phyloP scores from a whole-genome alignment of 2,888 invertebrate genomes.

The Drosophila antonietae region DNA sequence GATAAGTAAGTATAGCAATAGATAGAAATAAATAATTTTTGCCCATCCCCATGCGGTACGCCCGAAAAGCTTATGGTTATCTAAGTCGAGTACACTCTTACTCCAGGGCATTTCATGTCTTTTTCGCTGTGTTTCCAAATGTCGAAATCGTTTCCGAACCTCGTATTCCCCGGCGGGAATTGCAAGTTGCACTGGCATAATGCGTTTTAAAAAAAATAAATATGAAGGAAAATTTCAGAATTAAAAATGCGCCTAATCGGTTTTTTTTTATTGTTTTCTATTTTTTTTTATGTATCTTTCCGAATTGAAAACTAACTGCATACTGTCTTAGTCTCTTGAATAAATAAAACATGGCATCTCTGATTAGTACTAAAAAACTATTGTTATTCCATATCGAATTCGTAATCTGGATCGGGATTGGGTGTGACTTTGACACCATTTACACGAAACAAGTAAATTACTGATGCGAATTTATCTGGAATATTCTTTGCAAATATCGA shows the following conservation, averaged over 20 bases:
- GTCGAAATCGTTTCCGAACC: slow-evolving; percentile 59
- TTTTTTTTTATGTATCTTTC: background rate
- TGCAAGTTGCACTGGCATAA: slow-evolving; percentile 47
- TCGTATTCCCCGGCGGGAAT: slow-evolving; percentile 49
- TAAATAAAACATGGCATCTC: slow-evolving; percentile 5
- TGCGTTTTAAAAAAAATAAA: background rate
- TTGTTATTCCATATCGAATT: background rate
- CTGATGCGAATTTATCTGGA: slow-evolving; percentile 16
- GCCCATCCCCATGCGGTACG: slow-evolving; percentile 58
- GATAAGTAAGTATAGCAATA: slow-evolving; percentile 40
- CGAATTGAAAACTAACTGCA: background rate
- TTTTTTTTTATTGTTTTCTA: background rate
- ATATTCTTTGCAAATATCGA: slow-evolving; percentile 45
- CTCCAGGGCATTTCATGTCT: slow-evolving; percentile 60
- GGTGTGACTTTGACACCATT: slow-evolving; percentile 20
- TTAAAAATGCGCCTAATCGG: background rate
- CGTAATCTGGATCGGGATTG: slow-evolving; percentile 9
- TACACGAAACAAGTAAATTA: slow-evolving; percentile 25
- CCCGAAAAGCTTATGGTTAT: slow-evolving; percentile 35
- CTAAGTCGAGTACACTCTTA: slow-evolving; percentile 57
- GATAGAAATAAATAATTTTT: slow-evolving; percentile 44
- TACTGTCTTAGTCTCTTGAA: background rate
- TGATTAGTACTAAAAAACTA: background rate
- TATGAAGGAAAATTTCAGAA: background rate
- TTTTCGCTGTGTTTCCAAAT: slow-evolving; percentile 28